These are phyloP conservation scores for Deroptyus accipitrinus DNA, from an alignment of 2,113 vertebrate genomes.

Conservation along the genomic window DNA sequence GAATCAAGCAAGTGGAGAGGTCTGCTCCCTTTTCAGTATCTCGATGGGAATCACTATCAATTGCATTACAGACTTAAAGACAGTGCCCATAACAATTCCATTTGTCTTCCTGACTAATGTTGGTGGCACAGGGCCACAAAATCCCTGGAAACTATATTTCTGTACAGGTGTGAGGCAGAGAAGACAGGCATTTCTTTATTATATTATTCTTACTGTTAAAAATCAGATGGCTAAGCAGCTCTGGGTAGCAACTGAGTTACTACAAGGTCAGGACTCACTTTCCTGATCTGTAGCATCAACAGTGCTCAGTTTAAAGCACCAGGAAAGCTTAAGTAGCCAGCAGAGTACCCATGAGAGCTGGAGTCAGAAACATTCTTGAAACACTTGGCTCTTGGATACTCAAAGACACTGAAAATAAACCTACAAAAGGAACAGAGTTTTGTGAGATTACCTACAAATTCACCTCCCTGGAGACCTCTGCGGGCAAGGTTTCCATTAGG, in stretches of 20 bases:
- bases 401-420: conserved; percentile 7
- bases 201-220: neutral
- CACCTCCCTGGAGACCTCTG: neutral
- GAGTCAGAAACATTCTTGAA: conserved; percentile 17
- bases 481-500: neutral
- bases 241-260: conserved; percentile 33
- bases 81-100: neutral
- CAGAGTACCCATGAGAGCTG: conserved; percentile 51
- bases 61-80: neutral
- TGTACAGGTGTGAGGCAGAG: neutral
- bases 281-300: conserved; percentile 28
- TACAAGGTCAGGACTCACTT: conserved; percentile 46
- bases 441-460: neutral
- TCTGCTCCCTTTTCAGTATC: neutral
- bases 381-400: neutral
- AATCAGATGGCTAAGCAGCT: neutral
- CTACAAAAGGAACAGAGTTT: neutral
- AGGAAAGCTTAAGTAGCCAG: conserved; percentile 41
- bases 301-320: conserved; percentile 45
- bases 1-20: neutral
- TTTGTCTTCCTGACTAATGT: conserved; percentile 9
- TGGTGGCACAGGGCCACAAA: conserved; percentile 5
- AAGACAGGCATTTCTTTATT: neutral
- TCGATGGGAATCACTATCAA: neutral
- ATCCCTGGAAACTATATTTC: neutral